A percentile compares a stretch with the other conserved stretches of the same genome.
Conservation (phyloP, 2,888 invertebrate genomes). For the Chydorus sphaericus region DNA sequence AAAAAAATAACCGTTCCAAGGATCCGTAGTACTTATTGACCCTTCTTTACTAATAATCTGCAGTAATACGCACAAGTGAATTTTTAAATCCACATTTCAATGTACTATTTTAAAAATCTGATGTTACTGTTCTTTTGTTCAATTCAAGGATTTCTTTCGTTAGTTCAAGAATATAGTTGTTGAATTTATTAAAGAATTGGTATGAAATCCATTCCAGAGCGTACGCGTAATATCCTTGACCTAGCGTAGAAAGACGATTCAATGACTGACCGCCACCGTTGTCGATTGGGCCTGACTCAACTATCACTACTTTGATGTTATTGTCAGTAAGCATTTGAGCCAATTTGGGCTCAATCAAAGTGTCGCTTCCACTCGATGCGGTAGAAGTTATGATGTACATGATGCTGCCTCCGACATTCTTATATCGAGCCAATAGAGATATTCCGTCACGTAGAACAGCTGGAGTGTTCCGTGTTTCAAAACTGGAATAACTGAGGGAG, state of each 20-base stretch:
- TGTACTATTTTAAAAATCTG: not conserved
- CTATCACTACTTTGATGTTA: conserved; percentile 6
- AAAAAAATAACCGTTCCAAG: not conserved
- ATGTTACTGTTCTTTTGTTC: not conserved
- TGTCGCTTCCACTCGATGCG: not conserved
- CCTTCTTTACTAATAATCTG: not conserved
- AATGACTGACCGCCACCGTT: not conserved
- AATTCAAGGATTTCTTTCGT: not conserved
- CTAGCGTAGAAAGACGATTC: not conserved
- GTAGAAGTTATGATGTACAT: conserved; percentile 3
- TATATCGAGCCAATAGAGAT: not conserved
- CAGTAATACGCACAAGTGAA: not conserved
- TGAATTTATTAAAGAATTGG: not conserved
- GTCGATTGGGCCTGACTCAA: not conserved
- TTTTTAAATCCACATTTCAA: not conserved
- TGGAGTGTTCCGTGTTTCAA: not conserved
- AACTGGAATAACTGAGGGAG: not conserved
- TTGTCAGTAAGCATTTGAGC: not conserved
- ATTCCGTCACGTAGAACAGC: not conserved
- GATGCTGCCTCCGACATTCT: conserved; percentile 2
- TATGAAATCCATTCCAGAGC: not conserved
- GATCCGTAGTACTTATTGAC: not conserved
- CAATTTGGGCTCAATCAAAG: not conserved
- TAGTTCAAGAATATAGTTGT: not conserved
- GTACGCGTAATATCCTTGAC: not conserved